Conservation (phyloP, 2,888 invertebrate species). For the Drosophila pseudotalamancana region DNA sequence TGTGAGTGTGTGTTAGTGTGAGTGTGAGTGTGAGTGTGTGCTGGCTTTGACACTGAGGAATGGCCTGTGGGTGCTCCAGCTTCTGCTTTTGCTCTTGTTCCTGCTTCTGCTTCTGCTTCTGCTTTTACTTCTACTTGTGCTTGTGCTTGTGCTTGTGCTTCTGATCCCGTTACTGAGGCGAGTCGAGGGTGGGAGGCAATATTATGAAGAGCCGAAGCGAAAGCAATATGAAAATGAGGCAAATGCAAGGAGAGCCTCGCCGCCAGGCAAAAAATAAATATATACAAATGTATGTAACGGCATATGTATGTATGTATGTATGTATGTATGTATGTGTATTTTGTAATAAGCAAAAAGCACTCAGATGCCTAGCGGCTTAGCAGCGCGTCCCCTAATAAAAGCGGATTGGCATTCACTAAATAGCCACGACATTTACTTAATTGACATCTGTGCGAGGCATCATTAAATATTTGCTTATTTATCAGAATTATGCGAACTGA, state of each 20-base stretch:
- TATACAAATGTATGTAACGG: conserved; percentile 23
- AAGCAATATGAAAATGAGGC: conserved; percentile 75
- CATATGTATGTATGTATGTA: neutral
- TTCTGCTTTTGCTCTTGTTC: conserved; percentile 8
- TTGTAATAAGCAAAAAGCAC: conserved; percentile 66
- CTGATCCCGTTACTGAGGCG: conserved; percentile 9
- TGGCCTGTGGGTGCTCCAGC: conserved; percentile 58
- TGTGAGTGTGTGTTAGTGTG: conserved; percentile 34
- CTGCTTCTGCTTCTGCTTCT: no score
- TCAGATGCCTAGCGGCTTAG: conserved; percentile 23
- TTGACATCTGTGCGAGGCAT: conserved; percentile 57
- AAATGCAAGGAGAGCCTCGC: conserved; percentile 31
- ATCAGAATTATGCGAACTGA: conserved; percentile 19
- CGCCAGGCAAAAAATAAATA: conserved; percentile 44
- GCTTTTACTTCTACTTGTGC: no score
- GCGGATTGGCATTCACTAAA: conserved; percentile 63
- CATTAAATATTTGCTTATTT: conserved; percentile 58
- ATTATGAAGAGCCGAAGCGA: conserved; percentile 67
- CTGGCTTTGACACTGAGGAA: conserved; percentile 75
- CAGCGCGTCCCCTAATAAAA: conserved; percentile 46
- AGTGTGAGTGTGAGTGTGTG: conserved; percentile 17
- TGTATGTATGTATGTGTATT: conserved; percentile 15
- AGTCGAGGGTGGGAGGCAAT: conserved; percentile 41
- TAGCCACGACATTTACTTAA: conserved; percentile 69
- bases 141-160: conserved; percentile 12